A percentile compares a stretch with the other conserved stretches of the same genome.
phyloP scores from a whole-genome alignment of 2,888 invertebrate genomes.

The Camponotus fellah region DNA sequence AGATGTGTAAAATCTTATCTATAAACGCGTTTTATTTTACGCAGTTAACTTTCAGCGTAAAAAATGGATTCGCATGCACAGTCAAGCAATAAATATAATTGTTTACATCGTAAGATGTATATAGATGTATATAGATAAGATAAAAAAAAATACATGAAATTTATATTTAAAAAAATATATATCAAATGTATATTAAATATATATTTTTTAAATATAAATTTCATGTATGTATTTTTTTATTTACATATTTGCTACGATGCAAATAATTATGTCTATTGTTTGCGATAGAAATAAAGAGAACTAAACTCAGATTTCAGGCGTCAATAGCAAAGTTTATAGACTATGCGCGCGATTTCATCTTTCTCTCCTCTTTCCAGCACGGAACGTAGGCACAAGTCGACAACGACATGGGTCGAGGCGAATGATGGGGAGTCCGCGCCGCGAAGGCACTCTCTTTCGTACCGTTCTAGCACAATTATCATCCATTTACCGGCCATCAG shows the following conservation, averaged over 20 bases:
- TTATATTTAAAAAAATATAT: too few relatives aligned
- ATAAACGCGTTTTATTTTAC: not conserved
- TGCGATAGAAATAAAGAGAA: not conserved
- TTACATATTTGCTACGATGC: not conserved
- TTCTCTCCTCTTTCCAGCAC: conserved; percentile 11
- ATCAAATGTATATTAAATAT: too few relatives aligned
- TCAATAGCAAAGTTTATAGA: conserved; percentile 35
- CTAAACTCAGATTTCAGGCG: conserved; percentile 40
- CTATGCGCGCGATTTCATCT: conserved; percentile 49
- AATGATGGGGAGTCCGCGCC: conserved; percentile 73
- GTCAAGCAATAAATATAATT: too few relatives aligned
- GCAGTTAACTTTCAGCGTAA: not conserved
- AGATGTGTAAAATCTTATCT: not conserved
- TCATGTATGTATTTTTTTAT: not conserved
- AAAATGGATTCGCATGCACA: not conserved
- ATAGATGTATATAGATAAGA: not conserved
- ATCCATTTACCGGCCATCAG: conserved; percentile 85
- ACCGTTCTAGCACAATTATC: conserved; percentile 80
- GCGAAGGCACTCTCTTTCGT: conserved; percentile 55
- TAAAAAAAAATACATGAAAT: too few relatives aligned
- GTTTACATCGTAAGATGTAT: not conserved
- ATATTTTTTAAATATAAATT: not conserved
- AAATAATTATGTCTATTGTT: not conserved
- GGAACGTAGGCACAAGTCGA: conserved; percentile 26
- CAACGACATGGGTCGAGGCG: conserved; percentile 48